Conservation (phyloP, 92 coral and sea anemone species). For the Paramuricea clavata region DNA sequence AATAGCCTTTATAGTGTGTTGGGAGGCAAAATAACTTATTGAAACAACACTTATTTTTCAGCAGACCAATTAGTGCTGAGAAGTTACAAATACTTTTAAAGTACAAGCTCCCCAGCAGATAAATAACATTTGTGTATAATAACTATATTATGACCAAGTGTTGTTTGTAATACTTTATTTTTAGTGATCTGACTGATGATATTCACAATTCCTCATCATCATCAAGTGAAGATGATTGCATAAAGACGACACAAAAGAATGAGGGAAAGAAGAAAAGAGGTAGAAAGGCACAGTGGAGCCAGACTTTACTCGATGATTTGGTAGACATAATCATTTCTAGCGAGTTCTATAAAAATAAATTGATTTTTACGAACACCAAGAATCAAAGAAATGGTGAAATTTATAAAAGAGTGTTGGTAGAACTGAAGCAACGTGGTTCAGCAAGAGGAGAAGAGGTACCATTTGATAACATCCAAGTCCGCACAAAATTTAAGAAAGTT, state of each 20-base stretch:
- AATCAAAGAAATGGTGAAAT: conserved; percentile 62
- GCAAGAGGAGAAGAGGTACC: conserved; percentile 53
- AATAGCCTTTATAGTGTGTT: too few relatives aligned
- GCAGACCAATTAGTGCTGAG: too few relatives aligned
- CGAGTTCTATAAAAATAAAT: conserved; percentile 43
- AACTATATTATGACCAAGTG: too few relatives aligned
- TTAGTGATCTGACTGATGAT: conserved; percentile 2
- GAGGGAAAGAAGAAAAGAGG: conserved; percentile 40
- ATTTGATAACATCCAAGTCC: conserved; percentile 44
- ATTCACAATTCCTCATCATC: not conserved
- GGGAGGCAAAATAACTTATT: too few relatives aligned
- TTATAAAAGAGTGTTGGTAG: conserved; percentile 47
- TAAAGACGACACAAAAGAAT: conserved; percentile 18
- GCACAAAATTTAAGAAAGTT: conserved; percentile 59
- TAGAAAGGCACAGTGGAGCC: conserved; percentile 58
- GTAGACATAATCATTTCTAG: conserved; percentile 44
- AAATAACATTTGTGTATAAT: not conserved
- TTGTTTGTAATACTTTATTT: not conserved
- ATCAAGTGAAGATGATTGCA: conserved; percentile 5
- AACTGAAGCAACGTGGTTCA: conserved; percentile 42
- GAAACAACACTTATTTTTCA: too few relatives aligned
- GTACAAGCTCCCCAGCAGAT: too few relatives aligned
- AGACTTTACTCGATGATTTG: conserved; percentile 43
- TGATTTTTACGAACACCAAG: conserved; percentile 58
- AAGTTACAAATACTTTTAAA: too few relatives aligned